Evolutionary conservation across 1,140 invertebrate species (phyloP).

Genomic region (Ephestia elutella): DNA sequence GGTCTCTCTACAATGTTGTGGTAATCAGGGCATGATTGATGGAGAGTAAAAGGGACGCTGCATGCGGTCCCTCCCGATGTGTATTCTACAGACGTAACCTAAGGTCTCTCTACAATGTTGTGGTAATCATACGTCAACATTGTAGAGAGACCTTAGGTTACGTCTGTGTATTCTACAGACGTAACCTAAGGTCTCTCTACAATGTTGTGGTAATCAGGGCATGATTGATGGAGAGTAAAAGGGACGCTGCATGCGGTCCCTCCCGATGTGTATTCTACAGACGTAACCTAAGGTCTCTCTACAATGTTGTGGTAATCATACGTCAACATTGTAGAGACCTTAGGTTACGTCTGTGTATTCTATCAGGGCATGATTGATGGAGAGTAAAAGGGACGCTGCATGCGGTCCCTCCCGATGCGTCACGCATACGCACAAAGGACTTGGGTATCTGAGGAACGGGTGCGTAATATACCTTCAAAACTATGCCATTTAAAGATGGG

Average conservation of each 20-base stretch:
- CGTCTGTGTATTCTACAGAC: conserved; percentile 36
- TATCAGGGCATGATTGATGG: conserved; percentile 25
- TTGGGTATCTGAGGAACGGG: conserved; percentile 10
- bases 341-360: conserved; percentile 27
- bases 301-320: too few relatives aligned
- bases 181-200: too few relatives aligned
- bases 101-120: too few relatives aligned
- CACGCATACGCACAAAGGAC: conserved; percentile 32
- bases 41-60: conserved; percentile 18
- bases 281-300: too few relatives aligned
- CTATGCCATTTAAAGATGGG: too few relatives aligned
- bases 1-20: too few relatives aligned
- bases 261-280: conserved; percentile 30
- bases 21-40: conserved; percentile 32
- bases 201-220: too few relatives aligned
- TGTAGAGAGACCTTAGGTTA: neutral
- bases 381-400: conserved; percentile 23
- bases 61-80: conserved; percentile 32
- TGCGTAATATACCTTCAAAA: too few relatives aligned
- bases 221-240: conserved; percentile 42
- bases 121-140: conserved; percentile 28
- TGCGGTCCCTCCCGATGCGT: conserved; percentile 32
- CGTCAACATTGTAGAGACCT: neutral
- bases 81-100: too few relatives aligned
- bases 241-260: conserved; percentile 34